These are phyloP conservation scores for Pristis pectinata DNA, from an alignment of 2,797 vertebrate genomes.

Conservation along the genomic window DNA sequence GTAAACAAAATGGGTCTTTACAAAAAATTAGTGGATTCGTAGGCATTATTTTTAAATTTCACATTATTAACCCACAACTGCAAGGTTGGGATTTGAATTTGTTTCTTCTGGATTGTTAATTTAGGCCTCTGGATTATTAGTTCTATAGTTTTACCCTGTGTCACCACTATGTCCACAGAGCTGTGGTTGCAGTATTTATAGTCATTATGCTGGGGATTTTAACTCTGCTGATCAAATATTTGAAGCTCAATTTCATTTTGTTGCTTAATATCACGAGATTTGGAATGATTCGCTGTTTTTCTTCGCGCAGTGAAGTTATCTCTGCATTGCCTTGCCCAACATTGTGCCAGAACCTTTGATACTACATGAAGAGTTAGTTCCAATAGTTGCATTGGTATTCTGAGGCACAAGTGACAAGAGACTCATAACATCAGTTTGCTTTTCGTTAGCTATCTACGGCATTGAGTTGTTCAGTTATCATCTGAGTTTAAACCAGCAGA, in stretches of 20 bases:
- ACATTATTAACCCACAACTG: too few species aligned
- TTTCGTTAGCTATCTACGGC: constrained; percentile 49
- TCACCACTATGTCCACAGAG: too few species aligned
- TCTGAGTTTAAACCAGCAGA: constrained; percentile 12
- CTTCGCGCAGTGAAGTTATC: neutral
- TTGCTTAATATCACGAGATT: neutral
- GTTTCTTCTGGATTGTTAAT: too few species aligned
- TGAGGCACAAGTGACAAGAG: constrained; percentile 60
- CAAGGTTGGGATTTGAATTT: too few species aligned
- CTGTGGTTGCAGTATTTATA: neutral
- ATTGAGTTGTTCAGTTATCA: constrained; percentile 41
- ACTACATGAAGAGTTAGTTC: constrained; percentile 46
- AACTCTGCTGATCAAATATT: neutral
- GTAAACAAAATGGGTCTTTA: too few species aligned
- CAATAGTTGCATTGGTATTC: constrained; percentile 86
- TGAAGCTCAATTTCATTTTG: constrained; percentile 15
- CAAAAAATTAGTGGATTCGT: too few species aligned
- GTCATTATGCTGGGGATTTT: neutral
- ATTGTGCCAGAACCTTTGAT: neutral
- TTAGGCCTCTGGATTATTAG: too few species aligned
- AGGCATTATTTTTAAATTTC: too few species aligned
- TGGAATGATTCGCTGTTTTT: neutral
- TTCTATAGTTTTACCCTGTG: too few species aligned
- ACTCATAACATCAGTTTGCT: constrained; percentile 64
- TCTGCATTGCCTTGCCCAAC: neutral